Evolutionary conservation across 2,797 vertebrate genomes (phyloP).

Genomic region (Channallabes apus): DNA sequence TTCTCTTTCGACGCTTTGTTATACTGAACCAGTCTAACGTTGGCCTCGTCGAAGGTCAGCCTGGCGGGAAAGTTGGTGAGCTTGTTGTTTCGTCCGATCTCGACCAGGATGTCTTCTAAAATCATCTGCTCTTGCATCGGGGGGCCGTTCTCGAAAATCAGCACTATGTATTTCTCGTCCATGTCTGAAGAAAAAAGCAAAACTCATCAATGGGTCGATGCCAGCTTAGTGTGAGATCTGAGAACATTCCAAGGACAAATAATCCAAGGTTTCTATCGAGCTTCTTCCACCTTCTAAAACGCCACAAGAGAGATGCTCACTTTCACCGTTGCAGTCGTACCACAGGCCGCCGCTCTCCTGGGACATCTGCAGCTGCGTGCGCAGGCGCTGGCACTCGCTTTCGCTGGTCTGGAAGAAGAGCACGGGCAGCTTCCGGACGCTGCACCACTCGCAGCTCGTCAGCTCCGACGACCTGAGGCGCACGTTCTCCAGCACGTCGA

Average conservation of each 20-base stretch:
- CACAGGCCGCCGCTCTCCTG: constrained; percentile 76
- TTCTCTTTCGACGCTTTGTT: constrained; percentile 83
- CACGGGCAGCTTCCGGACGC: constrained; percentile 88
- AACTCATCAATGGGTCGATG: too few relatives aligned
- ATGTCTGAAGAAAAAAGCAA: constrained; percentile 72
- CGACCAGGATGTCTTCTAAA: constrained; percentile 89
- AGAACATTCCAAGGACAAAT: background rate
- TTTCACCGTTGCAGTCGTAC: constrained; percentile 83
- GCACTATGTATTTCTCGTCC: constrained; percentile 91
- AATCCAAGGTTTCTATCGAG: background rate
- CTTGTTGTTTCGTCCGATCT: constrained; percentile 84
- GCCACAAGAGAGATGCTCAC: constrained; percentile 69
- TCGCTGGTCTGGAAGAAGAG: constrained; percentile 87
- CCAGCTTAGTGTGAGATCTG: background rate
- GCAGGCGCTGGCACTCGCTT: constrained; percentile 80
- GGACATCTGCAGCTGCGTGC: constrained; percentile 82
- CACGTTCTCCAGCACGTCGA: constrained; percentile 70
- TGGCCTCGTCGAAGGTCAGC: constrained; percentile 91
- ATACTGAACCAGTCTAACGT: constrained; percentile 90
- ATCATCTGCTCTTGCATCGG: constrained; percentile 80
- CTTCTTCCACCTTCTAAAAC: background rate
- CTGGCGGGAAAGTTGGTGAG: constrained; percentile 83
- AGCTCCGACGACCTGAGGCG: constrained; percentile 84
- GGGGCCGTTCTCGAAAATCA: constrained; percentile 93
- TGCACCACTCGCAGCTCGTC: constrained; percentile 94